A percentile compares a stretch with the other conserved stretches of the same genome.
Conservation (phyloP, 2,888 invertebrate species). For the Xestia ashworthii region DNA sequence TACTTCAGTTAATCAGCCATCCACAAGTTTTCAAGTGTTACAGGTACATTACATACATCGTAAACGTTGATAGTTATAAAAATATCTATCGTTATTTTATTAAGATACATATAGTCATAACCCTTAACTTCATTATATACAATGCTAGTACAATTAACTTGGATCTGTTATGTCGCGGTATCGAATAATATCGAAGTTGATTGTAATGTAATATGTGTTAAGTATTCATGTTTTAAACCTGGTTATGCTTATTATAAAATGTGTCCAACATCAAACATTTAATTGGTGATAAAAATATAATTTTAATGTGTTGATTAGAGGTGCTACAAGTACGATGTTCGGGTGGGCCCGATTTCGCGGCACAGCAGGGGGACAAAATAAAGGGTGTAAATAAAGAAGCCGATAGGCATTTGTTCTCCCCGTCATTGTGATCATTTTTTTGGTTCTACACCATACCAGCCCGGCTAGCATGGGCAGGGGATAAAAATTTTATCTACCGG, state of each 20-base stretch:
- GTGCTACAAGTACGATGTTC: not conserved
- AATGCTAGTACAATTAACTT: slow-evolving; percentile 52
- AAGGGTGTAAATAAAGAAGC: not conserved
- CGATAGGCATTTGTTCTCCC: too few species aligned
- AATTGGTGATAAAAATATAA: slow-evolving; percentile 6
- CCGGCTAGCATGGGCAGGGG: too few species aligned
- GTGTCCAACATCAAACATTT: slow-evolving; percentile 30
- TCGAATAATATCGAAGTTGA: slow-evolving; percentile 8
- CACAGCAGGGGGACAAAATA: not conserved
- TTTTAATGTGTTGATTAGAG: not conserved
- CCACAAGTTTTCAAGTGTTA: slow-evolving; percentile 64
- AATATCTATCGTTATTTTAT: slow-evolving; percentile 67
- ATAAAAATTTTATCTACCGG: too few species aligned
- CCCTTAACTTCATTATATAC: slow-evolving; percentile 59
- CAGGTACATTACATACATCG: slow-evolving; percentile 67
- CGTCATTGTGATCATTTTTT: too few species aligned
- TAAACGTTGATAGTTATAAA: slow-evolving; percentile 67
- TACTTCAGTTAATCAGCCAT: slow-evolving; percentile 50
- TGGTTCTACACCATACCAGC: too few species aligned
- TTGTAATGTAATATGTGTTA: slow-evolving; percentile 3
- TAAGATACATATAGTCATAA: slow-evolving; percentile 61
- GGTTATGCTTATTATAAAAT: slow-evolving; percentile 33
- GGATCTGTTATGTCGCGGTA: slow-evolving; percentile 35
- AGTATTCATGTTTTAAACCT: slow-evolving; percentile 32
- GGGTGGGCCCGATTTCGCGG: not conserved